These are phyloP conservation scores for Ficedula albicollis DNA, from an alignment of 2,797 vertebrate genomes.

Conservation along the genomic window DNA sequence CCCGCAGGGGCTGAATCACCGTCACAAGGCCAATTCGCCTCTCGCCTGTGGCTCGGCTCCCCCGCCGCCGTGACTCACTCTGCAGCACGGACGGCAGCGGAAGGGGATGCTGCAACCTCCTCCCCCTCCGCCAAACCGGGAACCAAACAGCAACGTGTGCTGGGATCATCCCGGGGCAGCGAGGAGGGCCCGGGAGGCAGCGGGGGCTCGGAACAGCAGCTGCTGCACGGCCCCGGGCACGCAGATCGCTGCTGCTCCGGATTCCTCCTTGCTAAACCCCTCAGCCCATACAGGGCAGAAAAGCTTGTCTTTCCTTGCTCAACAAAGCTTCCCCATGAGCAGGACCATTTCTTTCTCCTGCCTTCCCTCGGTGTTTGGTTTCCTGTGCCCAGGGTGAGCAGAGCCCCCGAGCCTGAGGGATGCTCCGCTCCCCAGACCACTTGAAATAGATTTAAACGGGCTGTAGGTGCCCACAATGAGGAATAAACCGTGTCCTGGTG, in stretches of 20 bases:
- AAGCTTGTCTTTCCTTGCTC: background rate
- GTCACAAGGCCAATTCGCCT: background rate
- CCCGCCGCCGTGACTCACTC: slow-evolving; percentile 4
- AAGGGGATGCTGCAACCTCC: background rate
- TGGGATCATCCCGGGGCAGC: background rate
- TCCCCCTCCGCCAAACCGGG: background rate
- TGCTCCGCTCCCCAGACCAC: background rate
- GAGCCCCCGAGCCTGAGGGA: background rate
- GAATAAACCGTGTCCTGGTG: background rate
- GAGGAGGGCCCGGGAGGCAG: background rate
- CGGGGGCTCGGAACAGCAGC: background rate
- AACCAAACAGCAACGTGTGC: background rate
- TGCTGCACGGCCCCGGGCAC: background rate
- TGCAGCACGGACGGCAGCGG: background rate
- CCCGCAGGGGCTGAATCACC: slow-evolving; percentile 40
- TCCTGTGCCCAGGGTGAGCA: background rate
- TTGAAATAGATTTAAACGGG: background rate
- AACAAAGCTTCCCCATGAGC: background rate
- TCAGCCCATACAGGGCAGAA: background rate
- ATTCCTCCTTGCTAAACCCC: background rate
- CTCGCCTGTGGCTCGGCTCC: background rate
- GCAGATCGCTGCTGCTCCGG: background rate
- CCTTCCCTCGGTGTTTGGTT: background rate
- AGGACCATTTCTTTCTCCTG: background rate
- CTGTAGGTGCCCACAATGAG: background rate